These are phyloP conservation scores for Pristis pectinata DNA, from an alignment of 2,797 vertebrate genomes.

Conservation along the genomic window DNA sequence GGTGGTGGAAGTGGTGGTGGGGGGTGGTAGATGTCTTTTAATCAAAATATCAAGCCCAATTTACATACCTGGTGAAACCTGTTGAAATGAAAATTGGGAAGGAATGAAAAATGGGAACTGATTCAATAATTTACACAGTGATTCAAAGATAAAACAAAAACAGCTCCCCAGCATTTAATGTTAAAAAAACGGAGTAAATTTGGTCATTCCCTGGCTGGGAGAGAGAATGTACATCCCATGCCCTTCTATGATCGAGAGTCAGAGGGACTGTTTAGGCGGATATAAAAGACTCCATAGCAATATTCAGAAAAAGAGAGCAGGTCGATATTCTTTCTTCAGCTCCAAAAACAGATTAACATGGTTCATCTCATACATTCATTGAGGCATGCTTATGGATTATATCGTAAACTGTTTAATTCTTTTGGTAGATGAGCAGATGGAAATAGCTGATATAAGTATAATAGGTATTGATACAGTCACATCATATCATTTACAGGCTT, in stretches of 20 bases:
- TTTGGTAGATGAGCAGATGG: not conserved
- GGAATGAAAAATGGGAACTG: no score
- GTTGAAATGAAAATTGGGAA: not conserved
- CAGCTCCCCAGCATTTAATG: not conserved
- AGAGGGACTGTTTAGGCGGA: not conserved
- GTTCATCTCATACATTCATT: not conserved
- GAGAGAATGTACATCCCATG: not conserved
- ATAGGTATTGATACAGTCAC: not conserved
- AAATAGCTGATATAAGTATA: not conserved
- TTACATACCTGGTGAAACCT: not conserved
- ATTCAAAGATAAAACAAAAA: not conserved
- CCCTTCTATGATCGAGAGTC: not conserved
- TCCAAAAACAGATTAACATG: not conserved
- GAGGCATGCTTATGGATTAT: not conserved
- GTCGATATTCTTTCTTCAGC: not conserved
- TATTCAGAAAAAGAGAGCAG: not conserved
- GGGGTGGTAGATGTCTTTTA: no score
- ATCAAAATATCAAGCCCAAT: not conserved
- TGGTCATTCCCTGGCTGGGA: not conserved
- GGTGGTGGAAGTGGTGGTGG: no score
- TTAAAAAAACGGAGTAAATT: not conserved
- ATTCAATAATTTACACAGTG: not conserved
- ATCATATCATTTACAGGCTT: not conserved
- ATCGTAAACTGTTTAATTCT: not conserved
- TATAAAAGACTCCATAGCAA: not conserved